Percentiles rank a stretch among this genome's conserved stretches.
These are phyloP conservation scores for Chamaea fasciata DNA, from an alignment of 2,113 vertebrate species.

Conservation along the genomic window DNA sequence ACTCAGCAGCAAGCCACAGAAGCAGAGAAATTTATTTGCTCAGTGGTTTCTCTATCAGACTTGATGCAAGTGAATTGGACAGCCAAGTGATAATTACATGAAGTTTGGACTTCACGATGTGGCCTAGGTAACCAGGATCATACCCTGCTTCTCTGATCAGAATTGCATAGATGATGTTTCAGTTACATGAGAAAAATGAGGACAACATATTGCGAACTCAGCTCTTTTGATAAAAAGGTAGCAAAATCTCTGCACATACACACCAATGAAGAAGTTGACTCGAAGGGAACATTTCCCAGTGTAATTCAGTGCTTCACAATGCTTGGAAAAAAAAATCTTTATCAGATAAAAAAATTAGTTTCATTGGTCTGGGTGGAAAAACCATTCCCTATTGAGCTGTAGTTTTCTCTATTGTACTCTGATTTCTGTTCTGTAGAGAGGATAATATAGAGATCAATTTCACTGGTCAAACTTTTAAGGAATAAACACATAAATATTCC, in stretches of 20 bases:
- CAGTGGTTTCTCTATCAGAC: neutral
- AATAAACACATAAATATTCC: neutral
- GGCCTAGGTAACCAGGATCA: neutral
- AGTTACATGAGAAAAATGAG: neutral
- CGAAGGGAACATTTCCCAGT: neutral
- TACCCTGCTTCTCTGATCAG: neutral
- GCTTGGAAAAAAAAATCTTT: neutral
- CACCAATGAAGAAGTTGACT: neutral
- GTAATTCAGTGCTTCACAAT: neutral
- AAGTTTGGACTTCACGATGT: neutral
- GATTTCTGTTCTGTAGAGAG: neutral
- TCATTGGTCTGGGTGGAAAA: neutral
- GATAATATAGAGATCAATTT: neutral
- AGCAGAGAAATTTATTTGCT: neutral
- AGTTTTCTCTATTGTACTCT: neutral
- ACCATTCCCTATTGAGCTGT: neutral
- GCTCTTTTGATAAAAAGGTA: neutral
- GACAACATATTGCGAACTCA: neutral
- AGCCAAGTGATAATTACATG: neutral
- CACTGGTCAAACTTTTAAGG: slow-evolving; percentile 25
- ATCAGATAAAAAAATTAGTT: neutral
- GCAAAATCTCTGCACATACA: neutral
- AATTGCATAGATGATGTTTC: neutral
- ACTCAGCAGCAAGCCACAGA: neutral
- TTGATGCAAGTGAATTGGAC: neutral